Conservation (phyloP, 2,113 vertebrate species). For the Semnornis frantzii region DNA sequence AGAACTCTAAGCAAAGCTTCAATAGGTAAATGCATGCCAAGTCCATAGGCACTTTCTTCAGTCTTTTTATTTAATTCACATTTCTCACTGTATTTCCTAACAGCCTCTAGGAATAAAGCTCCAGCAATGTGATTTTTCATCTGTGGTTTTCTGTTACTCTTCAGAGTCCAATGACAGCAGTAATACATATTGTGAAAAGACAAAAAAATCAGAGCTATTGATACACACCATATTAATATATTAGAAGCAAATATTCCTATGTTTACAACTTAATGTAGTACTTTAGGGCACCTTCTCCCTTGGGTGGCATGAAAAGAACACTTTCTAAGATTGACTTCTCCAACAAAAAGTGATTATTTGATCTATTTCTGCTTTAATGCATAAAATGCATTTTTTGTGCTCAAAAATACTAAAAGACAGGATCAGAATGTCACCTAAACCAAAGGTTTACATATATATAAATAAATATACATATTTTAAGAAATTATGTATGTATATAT, state of each 20-base stretch:
- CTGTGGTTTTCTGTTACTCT: not conserved
- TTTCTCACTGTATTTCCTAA: not conserved
- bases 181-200: not conserved
- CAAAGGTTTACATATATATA: not conserved
- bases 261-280: not conserved
- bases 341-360: not conserved
- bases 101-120: not conserved
- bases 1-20: not conserved
- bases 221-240: not conserved
- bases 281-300: not conserved
- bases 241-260: not conserved
- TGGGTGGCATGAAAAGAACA: not conserved
- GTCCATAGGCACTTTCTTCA: not conserved
- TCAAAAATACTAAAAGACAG: not conserved
- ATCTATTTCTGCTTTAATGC: not conserved
- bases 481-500: no score
- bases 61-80: not conserved
- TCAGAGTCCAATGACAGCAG: not conserved
- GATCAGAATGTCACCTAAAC: not conserved
- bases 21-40: not conserved
- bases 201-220: not conserved
- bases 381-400: not conserved
- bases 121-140: not conserved
- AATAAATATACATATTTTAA: no score
- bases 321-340: not conserved